phyloP scores from a whole-genome alignment of 2,888 invertebrate genomes.

The Meliscaeva auricollis region DNA sequence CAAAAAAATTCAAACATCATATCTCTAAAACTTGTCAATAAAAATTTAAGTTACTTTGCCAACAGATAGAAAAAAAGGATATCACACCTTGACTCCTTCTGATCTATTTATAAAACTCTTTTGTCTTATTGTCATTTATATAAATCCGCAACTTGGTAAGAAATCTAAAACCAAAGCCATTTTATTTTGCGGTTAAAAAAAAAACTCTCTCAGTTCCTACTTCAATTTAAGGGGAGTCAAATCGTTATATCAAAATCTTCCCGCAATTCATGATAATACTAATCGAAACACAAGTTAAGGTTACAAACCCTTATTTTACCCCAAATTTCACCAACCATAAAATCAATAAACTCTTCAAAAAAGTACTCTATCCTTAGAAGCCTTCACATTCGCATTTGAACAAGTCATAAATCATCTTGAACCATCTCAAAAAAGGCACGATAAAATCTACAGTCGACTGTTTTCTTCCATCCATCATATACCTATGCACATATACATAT shows the following conservation, averaged over 20 bases:
- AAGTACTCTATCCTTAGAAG: not conserved
- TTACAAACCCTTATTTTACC: not conserved
- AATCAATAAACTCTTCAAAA: slow-evolving; percentile 7
- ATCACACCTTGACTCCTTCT: too few relatives aligned
- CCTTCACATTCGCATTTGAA: not conserved
- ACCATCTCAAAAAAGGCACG: not conserved
- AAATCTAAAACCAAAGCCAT: too few relatives aligned
- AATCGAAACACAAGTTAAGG: not conserved
- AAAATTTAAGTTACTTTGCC: too few relatives aligned
- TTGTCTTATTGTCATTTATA: too few relatives aligned
- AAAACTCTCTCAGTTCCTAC: too few relatives aligned
- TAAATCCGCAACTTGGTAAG: too few relatives aligned
- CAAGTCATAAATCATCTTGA: slow-evolving; percentile 23
- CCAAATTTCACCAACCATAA: not conserved
- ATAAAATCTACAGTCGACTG: not conserved
- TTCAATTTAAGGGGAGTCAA: too few relatives aligned
- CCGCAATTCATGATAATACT: not conserved
- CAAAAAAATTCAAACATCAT: too few relatives aligned
- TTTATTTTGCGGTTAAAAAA: too few relatives aligned
- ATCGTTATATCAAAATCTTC: not conserved
- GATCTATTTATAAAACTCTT: too few relatives aligned
- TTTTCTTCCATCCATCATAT: slow-evolving; percentile 24
- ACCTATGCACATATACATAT: not conserved
- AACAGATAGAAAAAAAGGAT: too few relatives aligned
- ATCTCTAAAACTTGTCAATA: too few relatives aligned